Conservation (phyloP, 2,797 vertebrate genomes). For the Carapus acus region DNA sequence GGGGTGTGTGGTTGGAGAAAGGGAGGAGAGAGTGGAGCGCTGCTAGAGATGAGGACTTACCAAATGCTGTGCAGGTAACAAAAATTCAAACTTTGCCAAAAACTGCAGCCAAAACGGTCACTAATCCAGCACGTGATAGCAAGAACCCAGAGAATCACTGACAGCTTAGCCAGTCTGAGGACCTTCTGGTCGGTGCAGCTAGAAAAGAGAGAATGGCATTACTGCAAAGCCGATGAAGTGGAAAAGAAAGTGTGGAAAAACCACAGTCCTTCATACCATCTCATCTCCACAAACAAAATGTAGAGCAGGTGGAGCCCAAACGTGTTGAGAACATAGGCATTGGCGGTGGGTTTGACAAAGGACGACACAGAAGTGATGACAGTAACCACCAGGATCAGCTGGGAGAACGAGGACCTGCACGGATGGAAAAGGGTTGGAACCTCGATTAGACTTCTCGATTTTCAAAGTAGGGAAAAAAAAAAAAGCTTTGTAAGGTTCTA, state of each 20-base stretch:
- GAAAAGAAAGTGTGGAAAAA: background rate
- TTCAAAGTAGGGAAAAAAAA: constrained; percentile 1
- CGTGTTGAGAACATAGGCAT: constrained; percentile 86
- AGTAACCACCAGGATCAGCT: constrained; percentile 64
- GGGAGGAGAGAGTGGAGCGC: background rate
- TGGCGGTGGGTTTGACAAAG: constrained; percentile 81
- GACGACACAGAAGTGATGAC: constrained; percentile 75
- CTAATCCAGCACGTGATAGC: constrained; percentile 89
- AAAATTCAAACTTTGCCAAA: constrained; percentile 87
- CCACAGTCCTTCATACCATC: constrained; percentile 65
- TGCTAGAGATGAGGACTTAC: constrained; percentile 60
- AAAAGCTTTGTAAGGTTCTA: constrained; percentile 4
- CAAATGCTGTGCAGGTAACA: constrained; percentile 91
- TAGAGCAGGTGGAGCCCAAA: constrained; percentile 83
- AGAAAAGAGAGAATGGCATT: constrained; percentile 4
- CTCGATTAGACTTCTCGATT: background rate
- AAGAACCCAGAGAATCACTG: constrained; percentile 75
- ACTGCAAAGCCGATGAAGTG: background rate
- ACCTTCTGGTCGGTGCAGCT: constrained; percentile 77
- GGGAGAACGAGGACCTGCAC: constrained; percentile 75
- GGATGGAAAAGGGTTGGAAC: background rate
- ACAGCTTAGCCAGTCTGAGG: constrained; percentile 63
- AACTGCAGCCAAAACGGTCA: constrained; percentile 81
- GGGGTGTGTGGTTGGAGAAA: background rate
- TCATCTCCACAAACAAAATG: constrained; percentile 71